Conservation (phyloP, 2,797 vertebrate genomes). For the Vireo griseus region DNA sequence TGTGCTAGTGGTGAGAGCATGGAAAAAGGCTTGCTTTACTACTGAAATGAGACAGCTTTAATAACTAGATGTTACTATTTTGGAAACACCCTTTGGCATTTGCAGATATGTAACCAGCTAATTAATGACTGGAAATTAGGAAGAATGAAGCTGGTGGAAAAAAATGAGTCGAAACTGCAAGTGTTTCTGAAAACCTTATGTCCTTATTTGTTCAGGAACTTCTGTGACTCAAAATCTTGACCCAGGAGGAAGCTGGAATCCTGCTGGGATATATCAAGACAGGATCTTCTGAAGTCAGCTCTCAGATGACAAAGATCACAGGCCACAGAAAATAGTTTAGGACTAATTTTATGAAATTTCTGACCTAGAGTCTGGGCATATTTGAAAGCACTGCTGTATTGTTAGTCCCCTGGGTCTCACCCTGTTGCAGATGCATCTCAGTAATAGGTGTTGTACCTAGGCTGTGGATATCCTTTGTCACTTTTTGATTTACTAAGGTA, state of each 20-base stretch:
- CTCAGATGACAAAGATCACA: neutral
- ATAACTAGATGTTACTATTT: constrained; percentile 50
- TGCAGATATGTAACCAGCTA: constrained; percentile 30
- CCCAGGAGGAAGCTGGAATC: neutral
- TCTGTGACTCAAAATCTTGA: constrained; percentile 18
- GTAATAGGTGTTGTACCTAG: neutral
- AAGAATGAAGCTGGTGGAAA: constrained; percentile 32
- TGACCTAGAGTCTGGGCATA: neutral
- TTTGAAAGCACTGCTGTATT: neutral
- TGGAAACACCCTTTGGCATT: constrained; percentile 48
- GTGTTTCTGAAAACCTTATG: constrained; percentile 12
- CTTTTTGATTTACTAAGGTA: neutral
- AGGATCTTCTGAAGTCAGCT: neutral
- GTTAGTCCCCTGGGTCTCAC: neutral
- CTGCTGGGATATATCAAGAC: neutral
- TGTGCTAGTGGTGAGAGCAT: constrained; percentile 4
- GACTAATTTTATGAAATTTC: neutral
- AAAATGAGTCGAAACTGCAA: neutral
- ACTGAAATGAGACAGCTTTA: constrained; percentile 20
- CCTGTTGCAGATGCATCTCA: neutral
- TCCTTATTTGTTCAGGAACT: constrained; percentile 46
- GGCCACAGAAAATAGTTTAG: neutral
- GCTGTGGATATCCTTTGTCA: neutral
- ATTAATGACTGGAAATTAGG: constrained; percentile 57
- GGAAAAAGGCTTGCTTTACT: constrained; percentile 34